Base-by-base conservation (phyloP, 2,797 vertebrate species). In the Acestrorhynchus altus region DNA sequence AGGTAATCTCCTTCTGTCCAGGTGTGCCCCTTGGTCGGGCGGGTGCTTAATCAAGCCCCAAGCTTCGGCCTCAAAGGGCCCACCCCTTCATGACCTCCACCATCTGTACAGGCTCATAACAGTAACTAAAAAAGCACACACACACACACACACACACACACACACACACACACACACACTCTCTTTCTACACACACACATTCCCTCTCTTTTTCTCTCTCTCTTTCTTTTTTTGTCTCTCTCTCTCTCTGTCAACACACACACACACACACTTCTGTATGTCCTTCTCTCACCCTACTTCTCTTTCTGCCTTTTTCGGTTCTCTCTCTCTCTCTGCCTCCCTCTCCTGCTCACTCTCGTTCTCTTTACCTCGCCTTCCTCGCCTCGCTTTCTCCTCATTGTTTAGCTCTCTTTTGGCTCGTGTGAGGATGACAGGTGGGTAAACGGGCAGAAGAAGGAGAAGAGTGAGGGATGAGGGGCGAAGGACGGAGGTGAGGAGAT, bases 31-130 rank as follows among this genome's bases (percentile, higher is more conserved):
- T 77, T 76, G 69, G 83, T 56, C 86, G 83, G 79, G 40, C 83
- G 59, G 84, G 61, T 90, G 89, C 90, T 91, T 89, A 91, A 91
- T 91, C 91, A 91, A 88, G 85, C 81, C 86, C 88, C 81, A 68
- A 83, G 87, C 87, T 88, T 87, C 42, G 63, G 69, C 77, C 90
- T 88, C 90, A 80, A 79, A 79, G 86, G 87, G 88, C 83, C 89
- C 2, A 0, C 24, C 83, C 77, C 69, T 82, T 40, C 46, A 16
- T 85, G 88, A 90, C 84, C 88, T 81, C 40, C 83, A 72, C 87
- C 89, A 90, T 90, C 87, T 90, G 89, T 70, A 84, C 60, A 44
- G 79, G 74, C 77, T 78, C 78, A 78, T 59, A 20, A 22, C 54
- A 72, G 72, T 87, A 85, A 77, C 81, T 88, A 86, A 86, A 86